Conservation (phyloP, 2,888 invertebrate genomes). For the Drosophila kuntzei region DNA sequence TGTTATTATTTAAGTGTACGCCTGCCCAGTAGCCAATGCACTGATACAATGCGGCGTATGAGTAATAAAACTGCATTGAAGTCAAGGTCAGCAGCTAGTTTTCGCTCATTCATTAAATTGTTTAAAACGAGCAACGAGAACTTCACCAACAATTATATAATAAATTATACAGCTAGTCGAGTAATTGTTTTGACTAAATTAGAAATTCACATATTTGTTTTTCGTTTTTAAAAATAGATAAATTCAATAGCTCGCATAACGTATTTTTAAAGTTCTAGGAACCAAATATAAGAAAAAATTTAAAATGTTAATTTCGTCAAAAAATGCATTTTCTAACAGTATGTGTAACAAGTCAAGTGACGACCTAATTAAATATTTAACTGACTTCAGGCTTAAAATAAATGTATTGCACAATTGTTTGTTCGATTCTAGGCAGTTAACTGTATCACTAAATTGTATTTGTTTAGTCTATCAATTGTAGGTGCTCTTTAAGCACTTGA, state of each 20-base stretch:
- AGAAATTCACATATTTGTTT: neutral
- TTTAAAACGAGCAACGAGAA: constrained; percentile 14
- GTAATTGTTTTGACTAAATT: neutral
- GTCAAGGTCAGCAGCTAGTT: constrained; percentile 60
- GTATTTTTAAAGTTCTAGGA: neutral
- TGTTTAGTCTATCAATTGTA: constrained; percentile 22
- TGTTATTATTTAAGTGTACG: constrained; percentile 10
- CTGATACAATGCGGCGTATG: constrained; percentile 43
- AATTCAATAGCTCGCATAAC: too few species aligned
- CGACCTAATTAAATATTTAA: neutral
- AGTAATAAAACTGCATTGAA: constrained; percentile 57
- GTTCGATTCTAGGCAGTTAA: constrained; percentile 11
- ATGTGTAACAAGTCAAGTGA: constrained; percentile 13
- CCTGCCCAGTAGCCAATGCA: constrained; percentile 44
- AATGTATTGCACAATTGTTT: constrained; percentile 29
- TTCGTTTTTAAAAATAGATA: neutral
- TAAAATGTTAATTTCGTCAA: neutral
- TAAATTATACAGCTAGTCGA: neutral
- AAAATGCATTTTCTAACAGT: neutral
- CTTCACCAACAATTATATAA: constrained; percentile 34
- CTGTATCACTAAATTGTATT: constrained; percentile 15
- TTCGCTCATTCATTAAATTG: constrained; percentile 44
- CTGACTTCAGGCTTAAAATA: constrained; percentile 1
- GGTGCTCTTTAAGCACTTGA: constrained; percentile 7
- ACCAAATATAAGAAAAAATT: neutral